Base-by-base conservation (phyloP, 2,888 invertebrate species). In the Protula sp. region DNA sequence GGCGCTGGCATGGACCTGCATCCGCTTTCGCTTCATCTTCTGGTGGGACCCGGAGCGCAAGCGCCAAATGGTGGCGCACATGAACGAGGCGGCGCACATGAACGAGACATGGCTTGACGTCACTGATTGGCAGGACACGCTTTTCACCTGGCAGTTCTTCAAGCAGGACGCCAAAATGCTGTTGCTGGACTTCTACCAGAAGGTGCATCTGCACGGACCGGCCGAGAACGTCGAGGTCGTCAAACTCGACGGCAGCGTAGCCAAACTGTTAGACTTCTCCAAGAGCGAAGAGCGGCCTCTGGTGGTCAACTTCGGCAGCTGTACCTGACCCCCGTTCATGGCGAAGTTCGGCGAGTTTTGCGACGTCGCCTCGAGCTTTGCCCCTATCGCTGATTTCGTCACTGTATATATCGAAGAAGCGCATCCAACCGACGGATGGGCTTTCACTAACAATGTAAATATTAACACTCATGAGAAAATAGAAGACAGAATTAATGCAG, bases 241-340 rank as follows among this genome's bases (percentile, higher is more conserved):
- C 9, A 26, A 28, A 22, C 57, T 60, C 31, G 60, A 64, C 55
- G 60, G 63, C 28, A 54, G n/a, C 26, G 30, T 45, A 27, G 19
- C 53, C 28, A 47, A 48, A 24, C 56, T 67, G 48, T 30, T 60
- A 19, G 61, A 66, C 54, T 63, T 53, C 58, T 47, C 30, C 26
- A 30, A 47, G 19, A n/a, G n/a, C n/a, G n/a, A 55, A 9, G 69
- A 63, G 0, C 63, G 76, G 4, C 74, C 75, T 28, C 68, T 77
- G 47, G 70, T 76, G 9, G 57, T 77, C 14, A 74, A 72, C 65
- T 76, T 77, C 53, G 77, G 77, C 27, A 76, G 76, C 63, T 75
- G 76, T 59, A 71, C 71, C 62, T 77, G 76, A 75, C 73, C 73
- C 14, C 75, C 75, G 55, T 75, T 73, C 61, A 67, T 74, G 67